Conservation (phyloP, 2,113 vertebrate species). For the Emydura subglobosa region DNA sequence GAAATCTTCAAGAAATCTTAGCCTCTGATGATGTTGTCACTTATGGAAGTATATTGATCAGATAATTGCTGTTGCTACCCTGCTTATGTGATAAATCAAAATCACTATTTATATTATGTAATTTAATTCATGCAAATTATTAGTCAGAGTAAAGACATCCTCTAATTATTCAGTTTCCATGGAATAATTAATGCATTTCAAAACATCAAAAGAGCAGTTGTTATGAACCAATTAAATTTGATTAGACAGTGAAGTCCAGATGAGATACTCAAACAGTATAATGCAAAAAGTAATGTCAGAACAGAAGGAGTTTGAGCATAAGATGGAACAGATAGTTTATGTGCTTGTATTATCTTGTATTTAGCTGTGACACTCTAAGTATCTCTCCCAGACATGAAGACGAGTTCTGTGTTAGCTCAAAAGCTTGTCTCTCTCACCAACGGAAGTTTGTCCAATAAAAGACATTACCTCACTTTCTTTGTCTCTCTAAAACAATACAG, state of each 20-base stretch:
- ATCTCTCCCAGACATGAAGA: not conserved
- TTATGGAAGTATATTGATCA: not conserved
- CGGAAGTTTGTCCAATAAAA: too few species aligned
- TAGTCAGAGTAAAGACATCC: not conserved
- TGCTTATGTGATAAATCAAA: not conserved
- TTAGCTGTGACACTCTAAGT: not conserved
- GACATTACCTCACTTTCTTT: too few species aligned
- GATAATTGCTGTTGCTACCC: not conserved
- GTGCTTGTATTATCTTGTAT: not conserved
- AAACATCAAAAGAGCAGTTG: not conserved
- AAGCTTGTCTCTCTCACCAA: not conserved
- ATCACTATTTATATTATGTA: slow-evolving; percentile 19
- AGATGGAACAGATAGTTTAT: not conserved
- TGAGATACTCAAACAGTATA: not conserved
- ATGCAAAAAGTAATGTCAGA: not conserved
- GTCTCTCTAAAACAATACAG: too few species aligned
- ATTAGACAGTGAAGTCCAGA: not conserved
- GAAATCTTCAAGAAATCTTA: not conserved
- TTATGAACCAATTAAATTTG: not conserved
- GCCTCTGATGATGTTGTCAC: not conserved
- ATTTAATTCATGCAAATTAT: slow-evolving; percentile 2
- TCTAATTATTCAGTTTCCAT: slow-evolving; percentile 11
- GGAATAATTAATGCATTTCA: slow-evolving; percentile 12
- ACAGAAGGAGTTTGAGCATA: not conserved
- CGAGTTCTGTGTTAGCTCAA: not conserved